Percentiles rank a stretch among this genome's conserved stretches.
These are phyloP conservation scores for Poecilobothrus nobilitatus DNA, from an alignment of 2,888 invertebrate genomes.

Conservation along the genomic window DNA sequence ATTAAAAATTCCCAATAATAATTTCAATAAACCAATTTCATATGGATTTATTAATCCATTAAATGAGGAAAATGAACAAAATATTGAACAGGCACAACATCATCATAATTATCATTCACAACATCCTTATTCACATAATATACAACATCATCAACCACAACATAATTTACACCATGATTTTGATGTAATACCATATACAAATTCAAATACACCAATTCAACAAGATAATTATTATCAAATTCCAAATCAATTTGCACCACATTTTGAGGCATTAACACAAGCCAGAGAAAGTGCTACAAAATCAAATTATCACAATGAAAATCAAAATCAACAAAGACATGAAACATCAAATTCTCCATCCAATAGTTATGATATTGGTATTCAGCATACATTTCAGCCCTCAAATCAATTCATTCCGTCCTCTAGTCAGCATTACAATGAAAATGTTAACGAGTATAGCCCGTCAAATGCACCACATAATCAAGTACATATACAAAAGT, in stretches of 20 bases:
- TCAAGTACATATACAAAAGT: background rate
- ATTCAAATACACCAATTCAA: background rate
- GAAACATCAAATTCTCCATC: background rate
- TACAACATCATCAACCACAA: background rate
- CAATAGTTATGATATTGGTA: background rate
- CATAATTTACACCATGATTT: background rate
- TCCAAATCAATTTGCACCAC: background rate
- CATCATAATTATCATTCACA: background rate
- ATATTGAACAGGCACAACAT: background rate
- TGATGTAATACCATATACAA: background rate
- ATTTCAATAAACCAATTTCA: background rate
- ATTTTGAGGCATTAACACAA: constrained; percentile 11
- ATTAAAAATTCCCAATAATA: background rate
- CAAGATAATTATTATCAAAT: background rate
- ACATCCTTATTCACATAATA: too few species aligned
- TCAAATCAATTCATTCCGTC: background rate
- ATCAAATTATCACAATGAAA: background rate
- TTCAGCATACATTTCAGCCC: background rate
- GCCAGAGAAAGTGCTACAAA: background rate
- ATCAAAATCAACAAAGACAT: background rate
- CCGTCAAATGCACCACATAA: background rate
- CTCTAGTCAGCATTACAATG: background rate
- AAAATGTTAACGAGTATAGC: background rate
- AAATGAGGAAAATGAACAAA: background rate
- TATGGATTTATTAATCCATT: background rate